Conservation (phyloP, 2,113 vertebrate species). For the Peromyscus polionotus region DNA sequence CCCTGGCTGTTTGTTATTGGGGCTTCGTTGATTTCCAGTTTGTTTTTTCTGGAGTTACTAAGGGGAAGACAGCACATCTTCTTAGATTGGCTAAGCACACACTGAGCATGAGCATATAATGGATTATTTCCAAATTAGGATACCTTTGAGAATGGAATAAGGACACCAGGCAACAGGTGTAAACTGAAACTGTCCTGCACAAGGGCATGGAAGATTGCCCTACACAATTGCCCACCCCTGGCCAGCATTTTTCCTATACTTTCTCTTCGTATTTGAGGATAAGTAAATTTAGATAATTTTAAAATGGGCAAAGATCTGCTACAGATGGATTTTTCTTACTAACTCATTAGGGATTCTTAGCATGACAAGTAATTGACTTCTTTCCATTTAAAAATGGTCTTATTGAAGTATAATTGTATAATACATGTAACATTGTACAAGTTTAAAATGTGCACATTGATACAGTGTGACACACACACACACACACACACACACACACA, state of each 20-base stretch:
- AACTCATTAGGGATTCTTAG: slow-evolving; percentile 7
- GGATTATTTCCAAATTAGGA: slow-evolving; percentile 12
- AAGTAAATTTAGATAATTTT: neutral
- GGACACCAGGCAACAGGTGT: neutral
- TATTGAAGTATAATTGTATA: slow-evolving; percentile 15
- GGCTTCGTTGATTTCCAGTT: neutral
- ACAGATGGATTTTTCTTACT: slow-evolving; percentile 13
- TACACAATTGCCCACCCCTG: neutral
- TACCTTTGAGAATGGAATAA: neutral
- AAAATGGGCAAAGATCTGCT: neutral
- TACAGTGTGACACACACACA: neutral
- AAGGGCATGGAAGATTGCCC: neutral
- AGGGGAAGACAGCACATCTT: neutral
- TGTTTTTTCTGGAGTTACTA: neutral
- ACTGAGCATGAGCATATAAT: neutral
- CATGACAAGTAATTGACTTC: neutral
- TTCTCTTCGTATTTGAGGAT: neutral
- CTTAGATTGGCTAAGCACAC: neutral
- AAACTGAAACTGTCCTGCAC: neutral
- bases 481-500: neutral
- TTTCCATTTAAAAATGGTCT: neutral
- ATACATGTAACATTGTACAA: neutral
- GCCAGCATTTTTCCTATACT: neutral
- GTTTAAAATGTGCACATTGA: neutral
- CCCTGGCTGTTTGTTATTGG: neutral